Evolutionary conservation across 2,797 vertebrate genomes (phyloP), one percentile per base, ranked within the genome.

Genomic region (Glossophaga mutica): DNA sequence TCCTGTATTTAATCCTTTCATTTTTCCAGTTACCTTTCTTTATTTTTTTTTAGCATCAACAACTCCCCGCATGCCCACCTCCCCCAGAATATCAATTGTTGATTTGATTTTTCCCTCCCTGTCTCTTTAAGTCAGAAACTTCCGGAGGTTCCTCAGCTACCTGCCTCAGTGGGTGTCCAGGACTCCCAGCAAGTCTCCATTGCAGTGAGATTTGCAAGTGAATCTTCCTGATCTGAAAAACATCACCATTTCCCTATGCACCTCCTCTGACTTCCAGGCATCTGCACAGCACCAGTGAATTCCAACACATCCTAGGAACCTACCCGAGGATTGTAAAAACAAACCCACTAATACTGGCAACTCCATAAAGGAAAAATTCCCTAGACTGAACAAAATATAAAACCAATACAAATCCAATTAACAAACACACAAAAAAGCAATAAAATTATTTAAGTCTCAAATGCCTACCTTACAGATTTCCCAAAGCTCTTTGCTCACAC

Each of bases 381-480:
- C 81, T 77, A 79, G 76, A 67, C 19, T 0, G 5, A 59, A 24
- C 46, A 57, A 81, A 91, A 76, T 55, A 14, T 22, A 59, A 67
- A 95, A 44, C 19, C 46, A 18, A 44, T 2, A 48, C 57, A 32
- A 89, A 91, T 32, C 76, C 70, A 55, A 24, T 32, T 16, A 29
- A 26, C 11, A 44, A 29, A 44, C 9, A 24, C 48, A 71, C 74
- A 71, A 29, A 87, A 87, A 26, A 44, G 59, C 92, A 68, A 4
- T 24, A 5, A 15, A 59, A 48, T 59, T 5, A 32, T 77, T 87
- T 42, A 42, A 46, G 67, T 70, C 1, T 5, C 3, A 0, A 50
- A 85, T 78, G 90, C 98, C 97, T 98, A 98, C 98, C 98, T 98
- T 95, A 78, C 6, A 71, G 92, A 76, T 42, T 68, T 81, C 81